Evolutionary conservation across 1,140 invertebrate species (phyloP).

Genomic region (Bursaphelenchus mucronatus): DNA sequence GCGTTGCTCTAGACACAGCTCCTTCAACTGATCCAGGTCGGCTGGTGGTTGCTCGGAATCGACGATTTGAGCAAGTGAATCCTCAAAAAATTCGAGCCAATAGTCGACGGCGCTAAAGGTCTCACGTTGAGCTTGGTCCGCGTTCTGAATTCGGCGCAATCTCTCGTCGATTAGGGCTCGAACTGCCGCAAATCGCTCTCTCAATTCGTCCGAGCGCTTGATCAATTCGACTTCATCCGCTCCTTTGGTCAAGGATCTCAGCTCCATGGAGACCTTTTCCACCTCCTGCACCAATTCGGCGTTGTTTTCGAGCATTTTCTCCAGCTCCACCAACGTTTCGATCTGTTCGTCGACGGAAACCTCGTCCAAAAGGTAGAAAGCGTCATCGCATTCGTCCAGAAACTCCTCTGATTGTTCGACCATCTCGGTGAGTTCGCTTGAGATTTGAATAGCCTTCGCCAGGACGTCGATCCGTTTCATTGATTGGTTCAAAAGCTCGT

Average conservation of each 20-base stretch:
- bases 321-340: slow-evolving; percentile 50
- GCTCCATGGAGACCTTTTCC: slow-evolving; percentile 25
- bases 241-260: slow-evolving; percentile 4
- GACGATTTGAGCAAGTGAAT: slow-evolving; percentile 76
- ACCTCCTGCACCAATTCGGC: slow-evolving; percentile 26
- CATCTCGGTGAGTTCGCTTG: slow-evolving; percentile 46
- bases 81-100: slow-evolving; percentile 88
- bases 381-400: slow-evolving; percentile 83
- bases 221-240: slow-evolving; percentile 4
- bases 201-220: neutral
- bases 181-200: neutral
- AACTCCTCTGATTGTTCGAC: slow-evolving; percentile 66
- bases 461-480: slow-evolving; percentile 62
- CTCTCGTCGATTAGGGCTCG: slow-evolving; percentile 3
- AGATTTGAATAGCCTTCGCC: slow-evolving; percentile 44
- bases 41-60: slow-evolving; percentile 82
- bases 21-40: slow-evolving; percentile 79
- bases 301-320: slow-evolving; percentile 30
- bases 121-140: slow-evolving; percentile 72
- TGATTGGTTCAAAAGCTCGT: slow-evolving; percentile 70
- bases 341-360: slow-evolving; percentile 57
- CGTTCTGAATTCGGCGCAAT: slow-evolving; percentile 56
- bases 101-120: slow-evolving; percentile 90
- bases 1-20: slow-evolving; percentile 87
- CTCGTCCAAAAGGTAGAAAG: slow-evolving; percentile 71